These are phyloP conservation scores for Toxostoma redivivum DNA, from an alignment of 2,113 vertebrate genomes.

Conservation along the genomic window DNA sequence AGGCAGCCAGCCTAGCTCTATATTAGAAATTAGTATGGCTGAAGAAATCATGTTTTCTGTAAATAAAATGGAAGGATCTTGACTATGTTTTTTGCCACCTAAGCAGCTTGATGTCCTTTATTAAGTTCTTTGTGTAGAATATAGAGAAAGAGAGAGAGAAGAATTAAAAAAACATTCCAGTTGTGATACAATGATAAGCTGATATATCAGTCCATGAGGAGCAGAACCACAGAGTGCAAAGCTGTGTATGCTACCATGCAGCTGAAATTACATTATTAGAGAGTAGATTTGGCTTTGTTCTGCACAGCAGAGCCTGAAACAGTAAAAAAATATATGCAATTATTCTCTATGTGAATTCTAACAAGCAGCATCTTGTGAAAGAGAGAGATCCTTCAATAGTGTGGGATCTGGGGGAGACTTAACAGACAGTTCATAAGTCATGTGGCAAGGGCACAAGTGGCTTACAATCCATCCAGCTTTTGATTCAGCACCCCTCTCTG, in stretches of 20 bases:
- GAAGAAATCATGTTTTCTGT: neutral
- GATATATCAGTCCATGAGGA: neutral
- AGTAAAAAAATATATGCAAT: neutral
- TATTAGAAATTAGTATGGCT: neutral
- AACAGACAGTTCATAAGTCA: neutral
- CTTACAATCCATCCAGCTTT: neutral
- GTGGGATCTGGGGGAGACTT: neutral
- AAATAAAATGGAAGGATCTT: neutral
- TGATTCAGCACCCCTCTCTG: neutral
- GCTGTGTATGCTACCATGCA: neutral
- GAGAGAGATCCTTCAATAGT: neutral
- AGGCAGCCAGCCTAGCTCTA: neutral
- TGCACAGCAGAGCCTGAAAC: slow-evolving; percentile 42
- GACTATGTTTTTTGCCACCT: neutral
- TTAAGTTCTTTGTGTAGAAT: neutral
- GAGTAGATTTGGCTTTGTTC: neutral
- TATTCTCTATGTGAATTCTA: neutral
- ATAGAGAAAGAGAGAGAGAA: neutral
- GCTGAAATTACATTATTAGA: slow-evolving; percentile 2
- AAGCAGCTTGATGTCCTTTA: neutral
- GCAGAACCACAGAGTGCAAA: neutral
- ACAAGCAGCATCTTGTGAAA: neutral
- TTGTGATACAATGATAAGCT: neutral
- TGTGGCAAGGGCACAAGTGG: neutral
- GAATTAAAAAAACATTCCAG: neutral